A percentile compares a stretch with the other conserved stretches of the same genome.
Conservation (phyloP, 1,140 invertebrate species). For the Harlomillsia oculata region DNA sequence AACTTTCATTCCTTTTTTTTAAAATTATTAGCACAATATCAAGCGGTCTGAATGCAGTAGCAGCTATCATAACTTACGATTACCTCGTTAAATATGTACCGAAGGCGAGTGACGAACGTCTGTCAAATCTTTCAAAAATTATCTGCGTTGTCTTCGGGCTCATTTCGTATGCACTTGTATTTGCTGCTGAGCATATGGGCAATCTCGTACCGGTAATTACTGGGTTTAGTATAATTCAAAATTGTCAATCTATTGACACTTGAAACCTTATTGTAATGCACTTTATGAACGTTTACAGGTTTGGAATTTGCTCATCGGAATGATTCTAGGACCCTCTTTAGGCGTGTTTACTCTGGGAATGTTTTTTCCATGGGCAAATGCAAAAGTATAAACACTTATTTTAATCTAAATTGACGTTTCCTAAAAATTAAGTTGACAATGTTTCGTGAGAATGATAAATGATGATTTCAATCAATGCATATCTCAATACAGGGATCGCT, state of each 20-base stretch:
- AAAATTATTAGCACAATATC: constrained; percentile 31
- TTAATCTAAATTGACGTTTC: too few relatives aligned
- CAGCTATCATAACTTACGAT: constrained; percentile 27
- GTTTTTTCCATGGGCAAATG: constrained; percentile 70
- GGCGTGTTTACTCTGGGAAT: constrained; percentile 78
- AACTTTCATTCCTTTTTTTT: background rate
- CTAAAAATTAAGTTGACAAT: too few relatives aligned
- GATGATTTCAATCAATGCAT: too few relatives aligned
- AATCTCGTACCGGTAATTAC: constrained; percentile 12
- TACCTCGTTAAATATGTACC: constrained; percentile 17
- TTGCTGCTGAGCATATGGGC: constrained; percentile 18
- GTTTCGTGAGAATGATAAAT: too few relatives aligned
- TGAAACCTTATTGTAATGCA: background rate
- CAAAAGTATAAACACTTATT: too few relatives aligned
- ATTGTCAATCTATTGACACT: too few relatives aligned
- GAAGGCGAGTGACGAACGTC: constrained; percentile 3
- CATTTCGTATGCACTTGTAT: constrained; percentile 18
- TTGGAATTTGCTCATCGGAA: constrained; percentile 36
- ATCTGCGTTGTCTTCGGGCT: constrained; percentile 17
- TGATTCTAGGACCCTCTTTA: constrained; percentile 71
- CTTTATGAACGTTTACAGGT: background rate
- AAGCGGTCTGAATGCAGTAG: constrained; percentile 25
- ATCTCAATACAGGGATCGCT: constrained; percentile 7
- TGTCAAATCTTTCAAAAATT: constrained; percentile 16
- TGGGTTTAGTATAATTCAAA: too few relatives aligned